phyloP scores from a whole-genome alignment of 2,888 invertebrate species.

The Caenorhabditis sinica region DNA sequence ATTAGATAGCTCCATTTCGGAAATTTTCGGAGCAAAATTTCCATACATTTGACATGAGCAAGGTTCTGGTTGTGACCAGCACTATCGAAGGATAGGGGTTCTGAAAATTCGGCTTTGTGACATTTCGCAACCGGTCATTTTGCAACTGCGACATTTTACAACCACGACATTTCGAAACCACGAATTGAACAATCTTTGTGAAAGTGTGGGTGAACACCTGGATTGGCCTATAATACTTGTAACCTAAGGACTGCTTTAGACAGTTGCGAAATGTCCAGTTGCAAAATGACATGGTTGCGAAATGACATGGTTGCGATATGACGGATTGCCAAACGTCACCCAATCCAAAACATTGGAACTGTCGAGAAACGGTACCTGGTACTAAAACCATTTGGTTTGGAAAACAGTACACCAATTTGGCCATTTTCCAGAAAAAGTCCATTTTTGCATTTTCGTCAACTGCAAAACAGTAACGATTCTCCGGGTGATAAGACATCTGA shows the following conservation, averaged over 20 bases:
- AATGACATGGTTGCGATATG: too few relatives aligned
- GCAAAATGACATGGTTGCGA: too few relatives aligned
- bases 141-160: too few relatives aligned
- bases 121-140: too few relatives aligned
- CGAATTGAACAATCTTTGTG: too few relatives aligned
- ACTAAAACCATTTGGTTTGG: conserved; percentile 33
- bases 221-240: too few relatives aligned
- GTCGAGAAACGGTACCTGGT: conserved; percentile 19
- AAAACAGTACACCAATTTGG: conserved; percentile 33
- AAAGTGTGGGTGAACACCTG: too few relatives aligned
- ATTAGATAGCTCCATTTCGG: conserved; percentile 58
- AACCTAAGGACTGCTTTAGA: too few relatives aligned
- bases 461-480: conserved; percentile 57
- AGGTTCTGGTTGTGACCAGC: conserved; percentile 57
- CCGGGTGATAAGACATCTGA: conserved; percentile 42
- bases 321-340: too few relatives aligned
- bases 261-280: too few relatives aligned
- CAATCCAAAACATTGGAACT: background rate
- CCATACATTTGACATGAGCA: conserved; percentile 58
- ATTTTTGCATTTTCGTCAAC: conserved; percentile 40
- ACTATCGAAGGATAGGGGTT: conserved; percentile 28
- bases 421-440: conserved; percentile 34
- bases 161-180: too few relatives aligned
- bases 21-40: conserved; percentile 8
- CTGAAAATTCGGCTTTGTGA: too few relatives aligned